Evolutionary conservation across 2,888 invertebrate species (phyloP), one percentile per base, ranked within the genome.

Genomic region (Mythimna vitellina): DNA sequence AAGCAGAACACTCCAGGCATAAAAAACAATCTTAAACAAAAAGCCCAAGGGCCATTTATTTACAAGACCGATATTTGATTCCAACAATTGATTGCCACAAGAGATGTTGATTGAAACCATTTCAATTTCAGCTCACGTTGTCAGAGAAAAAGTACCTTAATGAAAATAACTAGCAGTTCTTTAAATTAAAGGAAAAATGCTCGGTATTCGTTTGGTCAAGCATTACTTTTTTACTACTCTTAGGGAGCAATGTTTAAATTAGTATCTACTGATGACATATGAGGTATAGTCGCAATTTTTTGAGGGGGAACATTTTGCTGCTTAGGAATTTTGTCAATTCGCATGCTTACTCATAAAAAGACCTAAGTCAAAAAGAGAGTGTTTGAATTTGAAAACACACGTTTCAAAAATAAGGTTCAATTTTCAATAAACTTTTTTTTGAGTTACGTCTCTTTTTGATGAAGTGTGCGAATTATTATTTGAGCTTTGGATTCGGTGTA

Each of bases 161-260:
- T 73, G 60, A 69, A 81, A 76, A 77, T 76, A 70, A 69, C 58
- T 60, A 83, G 70, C 67, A 53, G 65, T 68, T 69, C 69, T 77
- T 65, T 51, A 84, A 82, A 84, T 81, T 73, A 73, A 77, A 58
- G 69, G 42, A 63, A 49, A 72, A 77, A 64, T 73, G 38, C 32
- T 72, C 38, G 66, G 72, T 51, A 73, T 82, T 72, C 57, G 60
- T 56, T 60, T 58, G 20, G 46, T 12, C 56, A n/a, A 20, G 56
- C 29, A 38, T 32, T 63, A 73, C 42, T 72, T 82, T 84, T 73
- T 84, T 80, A 53, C n/a, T 70, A 60, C 61, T 75, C 68, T 68
- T 25, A 35, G 65, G 60, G 68, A 60, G 56, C 72, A 72, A 78
- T 78, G 85, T 78, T 82, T 78, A 82, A 78, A 78, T 82, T 78